Base-by-base conservation (phyloP, 2,113 vertebrate species). In the Serinus canaria region DNA sequence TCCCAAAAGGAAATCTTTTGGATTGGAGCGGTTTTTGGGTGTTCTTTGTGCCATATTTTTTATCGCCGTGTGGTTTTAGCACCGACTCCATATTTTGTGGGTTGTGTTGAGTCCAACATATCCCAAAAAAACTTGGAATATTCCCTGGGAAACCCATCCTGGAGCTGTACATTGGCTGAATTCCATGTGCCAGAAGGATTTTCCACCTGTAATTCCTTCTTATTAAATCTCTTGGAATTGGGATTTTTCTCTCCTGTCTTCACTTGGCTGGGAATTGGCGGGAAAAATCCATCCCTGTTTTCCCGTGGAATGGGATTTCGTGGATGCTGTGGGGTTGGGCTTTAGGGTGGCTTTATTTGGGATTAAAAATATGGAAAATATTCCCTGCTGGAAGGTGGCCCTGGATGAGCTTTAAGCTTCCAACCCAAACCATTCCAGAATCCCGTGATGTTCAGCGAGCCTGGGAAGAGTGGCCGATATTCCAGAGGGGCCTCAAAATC, bases 191-290 rank as follows among this genome's bases (percentile, higher is more conserved):
- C 60, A 6, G 60, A 49, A 58, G 83, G 83, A 75, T 78, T 86
- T 91, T 27, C 68, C 64, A 1, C 49, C 83, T 92, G 94, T 88
- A n/a, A 77, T 85, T 92, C 64, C 83, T 93, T 82, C 83, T 44
- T 55, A 97, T 83, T 97, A 97, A 97, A 95, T 35, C n/a, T 43
- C 84, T 90, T 87, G 93, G 59, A 79, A 76, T 87, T 46, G 35
- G 4, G 24, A 18, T 35, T 8, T 8, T 25, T 4, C 60, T 79
- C 25, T 86, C 21, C n/a, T 55, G 64, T 75, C 10, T 49, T 95
- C 28, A 7, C 33, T 86, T 11, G 31, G 10, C 19, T 30, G 43
- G 53, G 44, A 46, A 50, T 25, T 18, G 1, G 11, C 0, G 1
- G 59, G 59, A 24, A 50, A 64, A 59, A 5, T 33, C 59, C 47